Percentiles rank a stretch among this genome's conserved stretches.
Evolutionary conservation across 2,797 vertebrate genomes (phyloP).

Genomic region (Ibycter americanus): DNA sequence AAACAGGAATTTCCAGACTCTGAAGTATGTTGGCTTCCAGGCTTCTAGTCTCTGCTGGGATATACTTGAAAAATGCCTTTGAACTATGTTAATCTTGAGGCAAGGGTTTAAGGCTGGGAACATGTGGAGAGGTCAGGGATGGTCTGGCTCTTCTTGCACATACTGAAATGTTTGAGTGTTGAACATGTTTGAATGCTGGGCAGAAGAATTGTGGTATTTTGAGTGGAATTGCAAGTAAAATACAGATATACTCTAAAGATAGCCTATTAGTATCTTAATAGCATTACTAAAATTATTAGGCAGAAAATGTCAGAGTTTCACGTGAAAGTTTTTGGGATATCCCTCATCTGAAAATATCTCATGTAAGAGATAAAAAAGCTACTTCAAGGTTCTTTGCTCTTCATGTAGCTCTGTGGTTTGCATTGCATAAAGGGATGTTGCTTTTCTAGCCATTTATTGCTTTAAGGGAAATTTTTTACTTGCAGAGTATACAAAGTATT

Average conservation of each 20-base stretch:
- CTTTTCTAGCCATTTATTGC: background rate
- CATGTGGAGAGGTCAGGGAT: background rate
- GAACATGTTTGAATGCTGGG: background rate
- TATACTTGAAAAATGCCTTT: background rate
- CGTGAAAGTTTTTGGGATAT: background rate
- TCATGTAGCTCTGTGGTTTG: background rate
- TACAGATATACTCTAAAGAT: background rate
- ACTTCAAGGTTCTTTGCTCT: background rate
- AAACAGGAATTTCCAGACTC: background rate
- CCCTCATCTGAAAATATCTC: background rate
- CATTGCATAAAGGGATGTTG: background rate
- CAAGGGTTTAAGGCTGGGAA: background rate
- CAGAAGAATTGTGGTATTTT: background rate
- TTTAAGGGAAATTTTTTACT: background rate
- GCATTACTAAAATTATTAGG: background rate
- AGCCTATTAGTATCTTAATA: background rate
- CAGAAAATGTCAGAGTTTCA: background rate
- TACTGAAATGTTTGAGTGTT: background rate
- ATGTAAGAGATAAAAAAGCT: background rate
- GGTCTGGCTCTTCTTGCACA: background rate
- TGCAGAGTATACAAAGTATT: background rate
- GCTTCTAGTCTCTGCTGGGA: background rate
- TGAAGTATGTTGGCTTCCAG: background rate
- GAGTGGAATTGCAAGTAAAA: background rate
- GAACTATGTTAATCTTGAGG: background rate